Base-by-base conservation (phyloP, 2,888 invertebrate genomes). In the Torymus aiolomorphi region DNA sequence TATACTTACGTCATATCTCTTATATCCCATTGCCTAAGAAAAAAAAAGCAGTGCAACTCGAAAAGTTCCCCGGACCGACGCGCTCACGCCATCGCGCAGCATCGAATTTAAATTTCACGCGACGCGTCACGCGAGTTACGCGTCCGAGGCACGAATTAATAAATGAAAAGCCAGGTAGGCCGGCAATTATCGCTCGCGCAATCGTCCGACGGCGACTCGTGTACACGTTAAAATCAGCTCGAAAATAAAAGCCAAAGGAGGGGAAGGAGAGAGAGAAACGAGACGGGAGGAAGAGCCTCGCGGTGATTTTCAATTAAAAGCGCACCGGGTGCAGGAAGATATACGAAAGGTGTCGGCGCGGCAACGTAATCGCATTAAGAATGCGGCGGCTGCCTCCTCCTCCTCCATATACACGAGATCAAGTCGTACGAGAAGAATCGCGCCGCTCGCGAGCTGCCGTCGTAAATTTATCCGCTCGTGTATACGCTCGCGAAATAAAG, bases 401-500 rank as follows among this genome's bases (percentile, higher is more conserved):
- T 18, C 16, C 56, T 63, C 16, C 76, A 2, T 87, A 87, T 87
- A 87, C 87, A 87, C 86, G 82, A 86, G 86, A 88, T 88, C 86
- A 88, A 87, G 83, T 83, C 80, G 81, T 83, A 83, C 4, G 31
- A 80, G 83, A 80, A 84, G 84, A 85, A 85, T 86, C 85, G 83
- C 85, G 86, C 84, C 83, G 82, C 31, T 31, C 31, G 31, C 31
- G 31, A 3, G 31, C 31, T 5, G 71, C 24, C 56, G 24, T 66
- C 78, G 80, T 79, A 80, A 80, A 63, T 82, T 81, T 82, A 80
- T 77, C 65, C n/a, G n/a, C n/a, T n/a, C n/a, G n/a, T n/a, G n/a
- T 65, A 61, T 20, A 42, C 66, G 66, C 54, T 63, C 77, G 74
- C 70, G 70, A 57, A 77, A 81, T 77, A 70, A 82, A 80, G 77